Conservation (phyloP, 2,797 vertebrate species). For the Lophotriccus pileatus region DNA sequence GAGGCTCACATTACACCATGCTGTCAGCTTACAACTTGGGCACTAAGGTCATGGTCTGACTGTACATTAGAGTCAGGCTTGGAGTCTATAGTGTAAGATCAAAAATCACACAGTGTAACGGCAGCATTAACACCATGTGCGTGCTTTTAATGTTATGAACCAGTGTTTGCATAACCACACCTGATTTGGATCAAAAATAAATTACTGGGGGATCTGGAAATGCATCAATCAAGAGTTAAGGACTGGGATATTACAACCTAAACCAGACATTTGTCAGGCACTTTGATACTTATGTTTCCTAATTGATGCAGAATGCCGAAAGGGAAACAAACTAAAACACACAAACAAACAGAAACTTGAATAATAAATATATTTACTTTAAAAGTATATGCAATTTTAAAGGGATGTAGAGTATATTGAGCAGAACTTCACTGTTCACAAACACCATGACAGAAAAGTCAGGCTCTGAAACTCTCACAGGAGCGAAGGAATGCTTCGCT, state of each 20-base stretch:
- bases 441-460: background rate
- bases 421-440: background rate
- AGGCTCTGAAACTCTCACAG: background rate
- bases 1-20: background rate
- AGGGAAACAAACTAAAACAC: background rate
- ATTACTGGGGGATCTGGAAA: background rate
- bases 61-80: background rate
- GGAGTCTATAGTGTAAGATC: background rate
- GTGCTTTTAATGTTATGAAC: background rate
- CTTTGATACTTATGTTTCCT: background rate
- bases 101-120: background rate
- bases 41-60: background rate
- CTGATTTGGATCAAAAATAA: background rate
- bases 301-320: background rate
- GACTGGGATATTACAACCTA: background rate
- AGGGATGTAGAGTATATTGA: background rate
- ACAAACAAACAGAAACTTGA: background rate
- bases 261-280: background rate
- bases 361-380: background rate
- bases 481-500: background rate
- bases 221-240: background rate
- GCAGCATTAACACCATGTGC: background rate
- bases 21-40: background rate
- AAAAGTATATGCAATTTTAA: background rate
- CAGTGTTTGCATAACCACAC: background rate